Percentiles rank a stretch among this genome's conserved stretches.
Evolutionary conservation across 1,140 invertebrate genomes (phyloP).

Genomic region (Sesamia nonagrioides): DNA sequence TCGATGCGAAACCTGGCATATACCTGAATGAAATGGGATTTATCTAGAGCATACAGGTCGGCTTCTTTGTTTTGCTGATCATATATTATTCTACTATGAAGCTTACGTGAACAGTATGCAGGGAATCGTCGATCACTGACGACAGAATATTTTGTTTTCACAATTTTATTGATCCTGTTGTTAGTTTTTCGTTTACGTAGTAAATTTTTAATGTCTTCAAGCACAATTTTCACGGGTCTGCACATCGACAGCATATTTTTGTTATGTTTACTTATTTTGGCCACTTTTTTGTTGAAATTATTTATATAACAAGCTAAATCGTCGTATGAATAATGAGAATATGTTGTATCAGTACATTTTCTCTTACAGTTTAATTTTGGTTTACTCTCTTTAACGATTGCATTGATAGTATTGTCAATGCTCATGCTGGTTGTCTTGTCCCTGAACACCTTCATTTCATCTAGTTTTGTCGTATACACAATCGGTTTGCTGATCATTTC

Average conservation of each 20-base stretch:
- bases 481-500: not conserved
- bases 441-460: slow-evolving; percentile 9
- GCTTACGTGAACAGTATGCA: not conserved
- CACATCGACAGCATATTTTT: not conserved
- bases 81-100: not conserved
- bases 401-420: not conserved
- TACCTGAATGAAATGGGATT: not conserved
- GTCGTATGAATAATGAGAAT: not conserved
- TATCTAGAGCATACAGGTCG: not conserved
- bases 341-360: not conserved
- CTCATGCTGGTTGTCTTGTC: not conserved
- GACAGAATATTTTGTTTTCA: too few relatives aligned
- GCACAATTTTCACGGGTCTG: not conserved
- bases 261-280: not conserved
- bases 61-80: slow-evolving; percentile 8
- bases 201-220: not conserved
- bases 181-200: not conserved
- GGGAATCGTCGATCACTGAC: not conserved
- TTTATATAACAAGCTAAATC: slow-evolving; percentile 1
- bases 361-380: slow-evolving; percentile 1
- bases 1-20: not conserved
- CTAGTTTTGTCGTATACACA: slow-evolving; percentile 23
- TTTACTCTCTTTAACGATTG: slow-evolving; percentile 7
- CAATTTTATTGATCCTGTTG: not conserved
- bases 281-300: not conserved